Base-by-base conservation (phyloP, 2,113 vertebrate genomes). In the Gallinago media region DNA sequence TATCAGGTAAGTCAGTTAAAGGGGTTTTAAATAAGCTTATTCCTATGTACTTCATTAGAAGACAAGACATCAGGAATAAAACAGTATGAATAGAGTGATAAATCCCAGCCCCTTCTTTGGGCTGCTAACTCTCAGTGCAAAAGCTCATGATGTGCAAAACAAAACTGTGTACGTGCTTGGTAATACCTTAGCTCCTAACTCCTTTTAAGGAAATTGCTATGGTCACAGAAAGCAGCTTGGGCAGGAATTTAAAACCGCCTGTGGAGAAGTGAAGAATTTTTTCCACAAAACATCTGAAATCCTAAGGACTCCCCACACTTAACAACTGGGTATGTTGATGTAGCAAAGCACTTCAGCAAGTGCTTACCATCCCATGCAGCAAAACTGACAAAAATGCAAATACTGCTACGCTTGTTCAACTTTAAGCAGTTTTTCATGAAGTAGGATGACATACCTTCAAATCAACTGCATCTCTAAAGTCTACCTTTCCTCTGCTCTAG, bases 321-420 rank as follows among this genome's bases (percentile, higher is more conserved):
- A 36, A 38, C 8, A 66, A 29, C 9, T 20, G 21, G 16, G 25
- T 31, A 70, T 63, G 26, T 12, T 58, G 55, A 54, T n/a, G 36
- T 15, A 49, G 38, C n/a, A 59, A 58, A 52, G 49, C 20, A 75
- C 26, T 70, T 52, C 23, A 44, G 31, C 34, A 74, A 68, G 70
- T n/a, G 15, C 12, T 77, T 44, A 49, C 8, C 20, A 89, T 19
- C n/a, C 13, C 3, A 2, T 17, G 32, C 0, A 52, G 44, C 27
- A 71, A 59, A 86, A 38, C 27, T 12, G 10, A 71, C 4, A 77
- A 34, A 78, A 94, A 47, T 3, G 31, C 9, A 63, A 59, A 26
- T 14, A 7, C 7, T 11, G 44, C 6, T 32, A 44, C 0, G 1
- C 15, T 42, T 55, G 19, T 15, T 66, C 40, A 76, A 34, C 18